phyloP scores from a whole-genome alignment of 2,888 invertebrate species.

The Drosophila tanythrix region DNA sequence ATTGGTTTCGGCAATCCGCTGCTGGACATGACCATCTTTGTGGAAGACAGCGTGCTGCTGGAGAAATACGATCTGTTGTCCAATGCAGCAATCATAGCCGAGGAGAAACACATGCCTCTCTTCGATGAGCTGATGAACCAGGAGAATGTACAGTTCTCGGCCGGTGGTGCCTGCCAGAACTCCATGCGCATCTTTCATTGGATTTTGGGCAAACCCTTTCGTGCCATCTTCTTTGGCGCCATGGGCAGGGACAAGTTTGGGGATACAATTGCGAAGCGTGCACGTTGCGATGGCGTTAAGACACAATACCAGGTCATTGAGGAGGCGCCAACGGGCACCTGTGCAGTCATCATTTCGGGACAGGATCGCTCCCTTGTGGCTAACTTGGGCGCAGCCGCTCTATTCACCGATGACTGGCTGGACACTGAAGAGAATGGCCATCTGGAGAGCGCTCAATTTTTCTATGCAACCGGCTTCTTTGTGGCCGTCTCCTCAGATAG shows the following conservation, averaged over 20 bases:
- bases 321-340: conserved; percentile 54
- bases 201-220: conserved; percentile 53
- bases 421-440: conserved; percentile 45
- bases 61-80: conserved; percentile 57
- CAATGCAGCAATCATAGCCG: conserved; percentile 65
- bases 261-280: conserved; percentile 56
- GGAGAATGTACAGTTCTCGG: conserved; percentile 58
- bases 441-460: conserved; percentile 43
- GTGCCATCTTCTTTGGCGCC: conserved; percentile 47
- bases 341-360: conserved; percentile 60
- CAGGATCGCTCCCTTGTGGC: conserved; percentile 62
- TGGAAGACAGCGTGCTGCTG: conserved; percentile 55
- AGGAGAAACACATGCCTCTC: conserved; percentile 55
- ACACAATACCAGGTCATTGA: conserved; percentile 54
- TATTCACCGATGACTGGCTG: conserved; percentile 56
- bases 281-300: conserved; percentile 52
- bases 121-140: conserved; percentile 61
- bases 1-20: conserved; percentile 72
- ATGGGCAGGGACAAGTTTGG: conserved; percentile 66
- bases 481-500: conserved; percentile 53
- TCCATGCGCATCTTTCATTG: conserved; percentile 65
- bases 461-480: conserved; percentile 68
- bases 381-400: conserved; percentile 63
- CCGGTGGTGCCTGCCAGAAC: conserved; percentile 72
- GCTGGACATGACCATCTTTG: conserved; percentile 56